A percentile compares a stretch with the other conserved stretches of the same genome.
Conservation (phyloP, 2,113 vertebrate species). For the Ochotona curzoniae region DNA sequence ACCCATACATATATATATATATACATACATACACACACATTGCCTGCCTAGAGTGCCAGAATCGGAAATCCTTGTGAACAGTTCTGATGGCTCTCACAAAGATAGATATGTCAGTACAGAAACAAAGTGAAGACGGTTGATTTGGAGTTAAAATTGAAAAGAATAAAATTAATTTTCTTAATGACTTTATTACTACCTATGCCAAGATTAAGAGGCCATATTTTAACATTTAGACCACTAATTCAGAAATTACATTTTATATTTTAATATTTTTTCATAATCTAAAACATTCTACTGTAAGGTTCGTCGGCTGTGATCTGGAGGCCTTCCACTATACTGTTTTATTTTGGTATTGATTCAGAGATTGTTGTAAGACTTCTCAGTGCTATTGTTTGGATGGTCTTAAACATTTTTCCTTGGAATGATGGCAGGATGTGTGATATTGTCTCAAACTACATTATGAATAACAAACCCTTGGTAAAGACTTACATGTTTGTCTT, state of each 20-base stretch:
- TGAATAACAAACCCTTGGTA: background rate
- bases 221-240: background rate
- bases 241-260: background rate
- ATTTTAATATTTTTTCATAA: background rate
- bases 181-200: background rate
- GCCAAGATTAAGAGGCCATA: background rate
- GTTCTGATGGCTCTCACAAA: background rate
- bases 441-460: background rate
- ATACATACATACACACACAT: too few relatives aligned
- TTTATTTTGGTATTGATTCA: background rate
- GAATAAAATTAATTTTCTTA: background rate
- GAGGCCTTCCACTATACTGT: background rate
- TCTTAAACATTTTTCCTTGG: background rate
- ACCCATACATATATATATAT: too few relatives aligned
- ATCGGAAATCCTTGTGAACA: too few relatives aligned
- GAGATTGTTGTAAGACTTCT: background rate
- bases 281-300: background rate
- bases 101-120: background rate
- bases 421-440: background rate
- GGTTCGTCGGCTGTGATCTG: background rate
- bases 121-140: background rate
- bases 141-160: background rate
- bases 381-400: background rate
- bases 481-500: constrained; percentile 22
- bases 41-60: too few relatives aligned